phyloP scores from a whole-genome alignment of 2,888 invertebrate genomes.

The Harmothoe impar region DNA sequence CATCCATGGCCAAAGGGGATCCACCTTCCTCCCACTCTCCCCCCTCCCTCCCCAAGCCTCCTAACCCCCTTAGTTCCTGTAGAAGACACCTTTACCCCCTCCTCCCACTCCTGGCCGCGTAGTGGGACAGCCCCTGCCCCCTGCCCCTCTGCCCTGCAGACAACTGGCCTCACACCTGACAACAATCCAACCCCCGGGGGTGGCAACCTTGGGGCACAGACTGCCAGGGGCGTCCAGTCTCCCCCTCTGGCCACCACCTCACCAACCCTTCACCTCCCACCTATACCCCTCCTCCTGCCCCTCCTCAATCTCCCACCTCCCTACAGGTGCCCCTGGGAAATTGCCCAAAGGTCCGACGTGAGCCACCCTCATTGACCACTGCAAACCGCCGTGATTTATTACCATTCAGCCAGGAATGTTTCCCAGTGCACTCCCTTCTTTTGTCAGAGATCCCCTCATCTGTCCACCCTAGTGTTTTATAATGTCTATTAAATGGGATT shows the following conservation, averaged over 20 bases:
- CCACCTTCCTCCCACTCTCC: constrained; percentile 1
- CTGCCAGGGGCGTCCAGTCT: neutral
- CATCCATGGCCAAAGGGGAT: constrained; percentile 42
- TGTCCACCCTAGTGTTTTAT: constrained; percentile 32
- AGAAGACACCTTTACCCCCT: neutral
- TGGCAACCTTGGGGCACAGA: constrained; percentile 25
- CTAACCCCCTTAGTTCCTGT: no score
- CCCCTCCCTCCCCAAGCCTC: neutral
- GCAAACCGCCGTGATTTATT: constrained; percentile 48
- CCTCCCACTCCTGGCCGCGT: neutral
- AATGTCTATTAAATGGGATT: constrained; percentile 52
- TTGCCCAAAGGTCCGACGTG: neutral
- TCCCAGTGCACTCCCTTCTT: neutral
- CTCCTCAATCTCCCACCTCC: constrained; percentile 4
- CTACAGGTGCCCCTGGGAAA: constrained; percentile 54
- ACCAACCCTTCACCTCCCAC: constrained; percentile 40
- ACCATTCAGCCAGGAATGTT: constrained; percentile 38
- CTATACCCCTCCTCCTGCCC: constrained; percentile 28
- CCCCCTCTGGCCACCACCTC: neutral
- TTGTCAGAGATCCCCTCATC: constrained; percentile 37
- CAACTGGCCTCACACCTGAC: constrained; percentile 13
- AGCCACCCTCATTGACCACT: neutral
- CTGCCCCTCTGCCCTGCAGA: no score
- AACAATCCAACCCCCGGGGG: constrained; percentile 23
- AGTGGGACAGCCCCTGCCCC: neutral